Conservation (phyloP, 2,888 invertebrate species). For the Tinea pellionella region DNA sequence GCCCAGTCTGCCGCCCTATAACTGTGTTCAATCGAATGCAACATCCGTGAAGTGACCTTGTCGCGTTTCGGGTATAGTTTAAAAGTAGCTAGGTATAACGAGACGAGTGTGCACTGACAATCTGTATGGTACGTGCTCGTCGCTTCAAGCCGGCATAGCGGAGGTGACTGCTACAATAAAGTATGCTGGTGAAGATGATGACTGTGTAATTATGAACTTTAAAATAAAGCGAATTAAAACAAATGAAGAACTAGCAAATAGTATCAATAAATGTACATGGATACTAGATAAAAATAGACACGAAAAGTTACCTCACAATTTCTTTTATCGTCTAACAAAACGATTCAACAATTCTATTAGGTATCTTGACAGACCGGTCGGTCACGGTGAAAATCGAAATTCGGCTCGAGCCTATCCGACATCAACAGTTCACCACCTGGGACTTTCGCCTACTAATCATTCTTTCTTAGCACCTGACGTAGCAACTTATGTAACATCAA, state of each 20-base stretch:
- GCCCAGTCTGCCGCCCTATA: no score
- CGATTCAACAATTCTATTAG: slow-evolving; percentile 10
- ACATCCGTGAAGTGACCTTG: no score
- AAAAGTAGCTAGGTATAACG: no score
- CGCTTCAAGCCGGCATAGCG: no score
- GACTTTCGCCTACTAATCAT: slow-evolving; percentile 37
- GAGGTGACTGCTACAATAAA: no score
- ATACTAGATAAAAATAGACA: not conserved
- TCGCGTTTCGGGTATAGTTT: no score
- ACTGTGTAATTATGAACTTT: no score
- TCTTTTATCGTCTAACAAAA: not conserved
- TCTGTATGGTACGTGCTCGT: no score
- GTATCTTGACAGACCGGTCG: slow-evolving; percentile 32
- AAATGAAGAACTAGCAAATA: not conserved
- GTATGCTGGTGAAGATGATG: no score
- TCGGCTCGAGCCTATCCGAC: slow-evolving; percentile 22
- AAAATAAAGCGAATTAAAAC: no score
- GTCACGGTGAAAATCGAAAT: slow-evolving; percentile 46
- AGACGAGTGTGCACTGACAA: no score
- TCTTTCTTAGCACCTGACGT: slow-evolving; percentile 27
- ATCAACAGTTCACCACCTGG: slow-evolving; percentile 33
- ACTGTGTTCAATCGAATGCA: no score
- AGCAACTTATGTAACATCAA: slow-evolving; percentile 26
- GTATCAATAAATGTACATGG: not conserved
- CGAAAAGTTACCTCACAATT: slow-evolving; percentile 2